These are phyloP conservation scores for Ranitomeya imitator DNA, from an alignment of 2,113 vertebrate genomes.

Conservation along the genomic window DNA sequence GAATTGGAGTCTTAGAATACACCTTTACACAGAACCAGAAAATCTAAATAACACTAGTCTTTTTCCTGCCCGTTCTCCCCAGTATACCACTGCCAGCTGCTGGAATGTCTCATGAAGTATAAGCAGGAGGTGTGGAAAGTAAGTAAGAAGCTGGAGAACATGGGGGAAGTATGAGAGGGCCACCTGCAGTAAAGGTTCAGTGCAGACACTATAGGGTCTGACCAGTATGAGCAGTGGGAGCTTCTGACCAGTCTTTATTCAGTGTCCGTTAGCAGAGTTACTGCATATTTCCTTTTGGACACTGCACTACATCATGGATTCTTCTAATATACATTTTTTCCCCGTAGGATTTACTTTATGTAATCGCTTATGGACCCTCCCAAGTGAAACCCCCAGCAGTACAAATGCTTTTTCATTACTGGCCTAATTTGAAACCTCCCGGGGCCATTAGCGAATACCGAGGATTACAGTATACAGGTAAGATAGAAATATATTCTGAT, in stretches of 20 bases:
- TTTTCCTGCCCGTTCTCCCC: conserved; percentile 41
- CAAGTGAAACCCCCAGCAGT: conserved; percentile 98
- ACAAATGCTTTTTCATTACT: conserved; percentile 99
- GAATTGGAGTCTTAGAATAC: too few species aligned
- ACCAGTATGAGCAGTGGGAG: background rate
- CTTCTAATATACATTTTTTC: conserved; percentile 49
- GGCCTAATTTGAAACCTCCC: conserved; percentile 98
- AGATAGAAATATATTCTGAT: conserved; percentile 57
- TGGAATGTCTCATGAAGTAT: conserved; percentile 99
- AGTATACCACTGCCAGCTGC: conserved; percentile 98
- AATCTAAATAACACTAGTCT: background rate
- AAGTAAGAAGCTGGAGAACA: conserved; percentile 68
- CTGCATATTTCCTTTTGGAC: background rate
- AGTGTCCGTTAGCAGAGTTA: background rate
- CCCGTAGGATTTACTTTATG: conserved; percentile 91
- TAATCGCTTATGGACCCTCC: conserved; percentile 97
- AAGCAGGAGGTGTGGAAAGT: conserved; percentile 99
- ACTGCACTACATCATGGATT: background rate
- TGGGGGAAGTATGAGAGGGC: too few species aligned
- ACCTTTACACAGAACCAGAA: too few species aligned
- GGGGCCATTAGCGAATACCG: conserved; percentile 98
- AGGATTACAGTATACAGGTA: conserved; percentile 97
- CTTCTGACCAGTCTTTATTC: too few species aligned
- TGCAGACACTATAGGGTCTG: background rate
- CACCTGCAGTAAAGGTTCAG: background rate